phyloP scores from a whole-genome alignment of 2,113 vertebrate species.

The Neogobius melanostomus region DNA sequence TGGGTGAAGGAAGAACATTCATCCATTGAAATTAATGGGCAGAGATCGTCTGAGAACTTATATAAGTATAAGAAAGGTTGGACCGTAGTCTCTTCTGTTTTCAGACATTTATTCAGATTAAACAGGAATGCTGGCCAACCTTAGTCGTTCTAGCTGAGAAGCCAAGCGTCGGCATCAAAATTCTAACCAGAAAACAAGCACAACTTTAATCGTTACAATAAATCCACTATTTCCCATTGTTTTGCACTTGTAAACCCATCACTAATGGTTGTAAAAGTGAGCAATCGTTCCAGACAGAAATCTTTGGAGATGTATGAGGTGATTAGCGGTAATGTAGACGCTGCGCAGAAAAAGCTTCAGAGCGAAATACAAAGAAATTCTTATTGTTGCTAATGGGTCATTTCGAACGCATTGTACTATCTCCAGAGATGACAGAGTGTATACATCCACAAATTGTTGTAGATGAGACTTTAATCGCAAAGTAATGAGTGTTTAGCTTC shows the following conservation, averaged over 20 bases:
- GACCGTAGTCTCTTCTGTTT: no score
- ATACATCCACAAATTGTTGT: conserved; percentile 47
- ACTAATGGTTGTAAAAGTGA: conserved; percentile 23
- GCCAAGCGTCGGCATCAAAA: neutral
- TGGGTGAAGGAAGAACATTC: no score
- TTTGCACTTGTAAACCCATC: neutral
- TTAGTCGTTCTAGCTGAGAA: neutral
- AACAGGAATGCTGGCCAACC: no score
- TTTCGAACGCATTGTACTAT: conserved; percentile 45
- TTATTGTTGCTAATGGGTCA: conserved; percentile 56
- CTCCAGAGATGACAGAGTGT: conserved; percentile 45
- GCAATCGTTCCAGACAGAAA: conserved; percentile 36
- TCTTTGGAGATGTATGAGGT: conserved; percentile 49
- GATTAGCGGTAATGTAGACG: conserved; percentile 59
- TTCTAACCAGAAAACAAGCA: neutral
- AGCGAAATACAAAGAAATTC: conserved; percentile 30
- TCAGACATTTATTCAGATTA: no score
- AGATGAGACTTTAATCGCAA: conserved; percentile 64
- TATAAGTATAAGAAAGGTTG: no score
- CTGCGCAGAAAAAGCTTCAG: conserved; percentile 32
- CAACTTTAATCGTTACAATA: neutral
- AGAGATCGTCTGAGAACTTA: no score
- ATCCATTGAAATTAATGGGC: no score
- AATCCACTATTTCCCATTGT: neutral
- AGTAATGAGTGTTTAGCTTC: conserved; percentile 51